Evolutionary conservation across 2,888 invertebrate genomes (phyloP).

Genomic region (Eumacrocentrus americanus): DNA sequence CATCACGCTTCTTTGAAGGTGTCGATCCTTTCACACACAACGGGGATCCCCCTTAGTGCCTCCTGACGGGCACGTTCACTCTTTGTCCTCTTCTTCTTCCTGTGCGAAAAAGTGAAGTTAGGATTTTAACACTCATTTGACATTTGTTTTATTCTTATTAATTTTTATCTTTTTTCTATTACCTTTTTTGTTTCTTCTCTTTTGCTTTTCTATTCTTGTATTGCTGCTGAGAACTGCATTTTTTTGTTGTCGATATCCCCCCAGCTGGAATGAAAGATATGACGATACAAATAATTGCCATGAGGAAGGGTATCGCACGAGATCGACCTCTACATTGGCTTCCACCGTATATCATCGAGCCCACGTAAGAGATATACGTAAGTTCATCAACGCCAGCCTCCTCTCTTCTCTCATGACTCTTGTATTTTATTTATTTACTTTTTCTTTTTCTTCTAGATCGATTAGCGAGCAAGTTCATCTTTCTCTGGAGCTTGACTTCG

Average conservation of each 20-base stretch:
- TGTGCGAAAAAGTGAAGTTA: too few relatives aligned
- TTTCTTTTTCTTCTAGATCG: conserved; percentile 28
- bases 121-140: too few relatives aligned
- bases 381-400: conserved; percentile 23
- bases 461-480: conserved; percentile 30
- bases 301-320: conserved; percentile 31
- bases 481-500: neutral
- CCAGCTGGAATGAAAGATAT: conserved; percentile 12
- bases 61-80: too few relatives aligned
- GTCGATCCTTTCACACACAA: too few relatives aligned
- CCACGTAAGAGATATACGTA: conserved; percentile 15
- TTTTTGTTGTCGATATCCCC: neutral
- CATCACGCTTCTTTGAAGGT: too few relatives aligned
- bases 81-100: too few relatives aligned
- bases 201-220: neutral
- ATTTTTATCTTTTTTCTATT: neutral
- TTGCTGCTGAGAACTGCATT: neutral
- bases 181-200: neutral
- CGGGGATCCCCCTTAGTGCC: too few relatives aligned
- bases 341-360: conserved; percentile 35
- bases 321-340: conserved; percentile 35
- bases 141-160: too few relatives aligned
- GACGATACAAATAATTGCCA: conserved; percentile 39
- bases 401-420: conserved; percentile 15
- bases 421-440: conserved; percentile 16